These are phyloP conservation scores for Ascaphus truei DNA, from an alignment of 2,113 vertebrate species.

Conservation along the genomic window DNA sequence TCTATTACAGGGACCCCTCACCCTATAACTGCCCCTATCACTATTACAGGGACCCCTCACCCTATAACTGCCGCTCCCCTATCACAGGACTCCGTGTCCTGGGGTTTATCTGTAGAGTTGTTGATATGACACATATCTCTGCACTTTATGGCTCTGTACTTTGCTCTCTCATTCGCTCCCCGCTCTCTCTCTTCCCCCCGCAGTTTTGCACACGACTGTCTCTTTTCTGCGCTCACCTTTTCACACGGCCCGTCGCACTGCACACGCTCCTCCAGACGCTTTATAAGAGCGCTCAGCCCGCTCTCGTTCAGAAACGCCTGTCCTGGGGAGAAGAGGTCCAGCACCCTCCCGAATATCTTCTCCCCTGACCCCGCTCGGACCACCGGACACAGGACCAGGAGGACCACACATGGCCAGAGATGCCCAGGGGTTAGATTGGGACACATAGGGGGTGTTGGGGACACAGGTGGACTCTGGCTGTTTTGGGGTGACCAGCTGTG, in stretches of 20 bases:
- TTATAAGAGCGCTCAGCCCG: not conserved
- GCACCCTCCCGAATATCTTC: not conserved
- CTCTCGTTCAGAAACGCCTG: not conserved
- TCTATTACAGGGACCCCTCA: not conserved
- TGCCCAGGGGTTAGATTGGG: not conserved
- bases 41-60: not conserved
- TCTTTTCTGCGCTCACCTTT: not conserved
- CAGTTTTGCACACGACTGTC: slow-evolving; percentile 1
- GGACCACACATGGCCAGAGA: not conserved
- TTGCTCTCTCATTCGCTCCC: not conserved
- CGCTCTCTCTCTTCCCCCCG: not conserved
- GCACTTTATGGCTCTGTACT: not conserved
- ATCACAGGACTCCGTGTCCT: too few species aligned
- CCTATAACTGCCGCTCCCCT: not conserved
- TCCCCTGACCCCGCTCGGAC: not conserved
- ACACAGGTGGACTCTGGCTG: too few species aligned
- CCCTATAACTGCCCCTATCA: not conserved
- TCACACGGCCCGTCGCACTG: slow-evolving; percentile 15
- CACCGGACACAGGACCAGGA: not conserved
- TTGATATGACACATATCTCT: not conserved
- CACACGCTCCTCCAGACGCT: slow-evolving; percentile 26
- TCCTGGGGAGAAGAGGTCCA: not conserved
- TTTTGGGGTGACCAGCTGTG: not conserved
- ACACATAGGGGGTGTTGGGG: not conserved
- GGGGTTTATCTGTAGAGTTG: not conserved